These are phyloP conservation scores for Tupaia tana DNA, from an alignment of 2,113 vertebrate species.

Conservation along the genomic window DNA sequence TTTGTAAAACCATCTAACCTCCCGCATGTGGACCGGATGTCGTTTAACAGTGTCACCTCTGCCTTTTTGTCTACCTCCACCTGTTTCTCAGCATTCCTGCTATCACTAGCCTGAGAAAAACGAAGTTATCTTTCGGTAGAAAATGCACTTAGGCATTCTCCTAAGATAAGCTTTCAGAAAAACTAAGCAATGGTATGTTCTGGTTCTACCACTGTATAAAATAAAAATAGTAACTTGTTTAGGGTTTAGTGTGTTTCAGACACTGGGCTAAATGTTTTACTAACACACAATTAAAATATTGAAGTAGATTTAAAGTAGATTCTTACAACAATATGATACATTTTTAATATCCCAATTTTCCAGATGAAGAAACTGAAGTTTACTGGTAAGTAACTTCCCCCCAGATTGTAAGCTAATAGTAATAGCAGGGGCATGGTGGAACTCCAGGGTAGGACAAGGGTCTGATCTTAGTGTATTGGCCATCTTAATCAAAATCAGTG, in stretches of 20 bases:
- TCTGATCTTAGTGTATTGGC: background rate
- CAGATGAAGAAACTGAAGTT: constrained; percentile 20
- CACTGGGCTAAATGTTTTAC: background rate
- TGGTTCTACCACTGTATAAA: background rate
- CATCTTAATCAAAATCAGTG: background rate
- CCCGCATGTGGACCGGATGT: background rate
- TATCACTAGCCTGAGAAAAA: background rate
- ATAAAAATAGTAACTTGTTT: constrained; percentile 26
- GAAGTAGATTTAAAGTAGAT: background rate
- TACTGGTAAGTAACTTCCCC: background rate
- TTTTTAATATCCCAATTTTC: background rate
- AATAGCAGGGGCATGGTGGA: background rate
- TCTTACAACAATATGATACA: background rate
- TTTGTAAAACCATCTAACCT: constrained; percentile 57
- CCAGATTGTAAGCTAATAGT: background rate
- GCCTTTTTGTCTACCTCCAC: background rate
- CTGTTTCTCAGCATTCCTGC: constrained; percentile 46
- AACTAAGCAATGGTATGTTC: constrained; percentile 8
- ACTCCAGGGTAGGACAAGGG: background rate
- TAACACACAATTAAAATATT: background rate
- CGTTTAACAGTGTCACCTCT: background rate
- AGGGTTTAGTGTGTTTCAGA: background rate
- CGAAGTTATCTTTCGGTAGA: background rate
- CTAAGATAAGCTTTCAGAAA: background rate
- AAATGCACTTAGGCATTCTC: background rate